Base-by-base conservation (phyloP, 2,888 invertebrate genomes). In the Conchocele bisecta region DNA sequence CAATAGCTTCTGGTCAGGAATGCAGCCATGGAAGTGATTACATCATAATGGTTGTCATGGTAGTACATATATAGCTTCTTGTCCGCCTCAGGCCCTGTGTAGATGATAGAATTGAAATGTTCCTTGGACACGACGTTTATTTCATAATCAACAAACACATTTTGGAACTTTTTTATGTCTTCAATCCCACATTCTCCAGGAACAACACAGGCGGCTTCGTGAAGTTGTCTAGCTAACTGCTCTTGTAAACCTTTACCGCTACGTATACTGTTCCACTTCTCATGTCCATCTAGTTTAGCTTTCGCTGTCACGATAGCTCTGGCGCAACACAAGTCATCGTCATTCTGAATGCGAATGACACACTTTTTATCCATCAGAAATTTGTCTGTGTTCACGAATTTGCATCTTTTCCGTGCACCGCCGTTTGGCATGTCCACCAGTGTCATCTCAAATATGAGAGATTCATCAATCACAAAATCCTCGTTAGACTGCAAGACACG, bases 271-370 rank as follows among this genome's bases (percentile, higher is more conserved):
- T 75, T 51, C 74, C 69, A 75, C 42, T 61, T 28, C 20, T 59
- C 44, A 57, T 78, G 53, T 39, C 66, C 58, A 20, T 67, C 70
- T 26, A 60, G 15, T 24, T 64, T 58, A 6, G 79, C 63, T 17
- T 53, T 75, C 4, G 75, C 79, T 15, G 72, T 79, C 7, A 79
- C 67, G 4, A 75, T 22, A 2, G 72, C 75, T 37, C 72, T 54
- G 3, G 79, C 67, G 53, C 72, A 79, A 33, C 72, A 79, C 37
- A 69, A 35, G 3, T 63, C n/a, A 24, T 75, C 75, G 20, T 35
- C n/a, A 31, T 78, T 75, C 54, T 44, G 64, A 31, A 73, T 77
- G 53, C 56, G 51, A 31, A 73, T 76, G 35, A 72, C 53, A 28
- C 66, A 51, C 64, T 57, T 20, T 35, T 75, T 70, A 11, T 67